phyloP scores from a whole-genome alignment of 2,113 vertebrate species.

The Ceyx melanurus region DNA sequence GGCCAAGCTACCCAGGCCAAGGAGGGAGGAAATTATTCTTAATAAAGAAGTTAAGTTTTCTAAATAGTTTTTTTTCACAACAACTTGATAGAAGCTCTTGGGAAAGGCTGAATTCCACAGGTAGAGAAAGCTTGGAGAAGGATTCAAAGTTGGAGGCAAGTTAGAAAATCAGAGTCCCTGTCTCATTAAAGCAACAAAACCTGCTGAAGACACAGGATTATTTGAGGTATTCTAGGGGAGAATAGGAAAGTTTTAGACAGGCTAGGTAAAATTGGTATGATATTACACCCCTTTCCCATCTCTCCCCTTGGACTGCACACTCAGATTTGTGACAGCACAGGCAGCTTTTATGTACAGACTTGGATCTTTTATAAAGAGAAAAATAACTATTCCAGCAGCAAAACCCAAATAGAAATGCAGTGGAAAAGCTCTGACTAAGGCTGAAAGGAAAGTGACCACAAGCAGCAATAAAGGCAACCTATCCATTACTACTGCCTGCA shows the following conservation, averaged over 20 bases:
- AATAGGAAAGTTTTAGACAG: neutral
- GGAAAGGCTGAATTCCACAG: neutral
- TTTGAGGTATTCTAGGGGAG: neutral
- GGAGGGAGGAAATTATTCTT: neutral
- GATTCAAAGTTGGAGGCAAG: neutral
- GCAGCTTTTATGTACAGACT: neutral
- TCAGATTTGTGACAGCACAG: neutral
- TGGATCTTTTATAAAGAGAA: neutral
- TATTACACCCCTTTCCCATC: neutral
- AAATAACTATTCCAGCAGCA: neutral
- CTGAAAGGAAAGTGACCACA: neutral
- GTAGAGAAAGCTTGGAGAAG: neutral
- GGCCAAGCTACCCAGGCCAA: neutral
- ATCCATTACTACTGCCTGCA: neutral
- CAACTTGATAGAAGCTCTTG: neutral
- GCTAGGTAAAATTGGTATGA: neutral
- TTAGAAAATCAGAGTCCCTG: neutral
- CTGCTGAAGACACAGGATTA: neutral
- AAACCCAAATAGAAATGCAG: neutral
- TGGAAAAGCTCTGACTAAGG: neutral
- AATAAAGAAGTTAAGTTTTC: neutral
- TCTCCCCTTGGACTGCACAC: neutral
- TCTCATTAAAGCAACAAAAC: neutral
- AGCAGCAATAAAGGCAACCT: neutral
- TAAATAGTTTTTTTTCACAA: neutral